Conservation (phyloP, 2,888 invertebrate species). For the Drosophila cognata region DNA sequence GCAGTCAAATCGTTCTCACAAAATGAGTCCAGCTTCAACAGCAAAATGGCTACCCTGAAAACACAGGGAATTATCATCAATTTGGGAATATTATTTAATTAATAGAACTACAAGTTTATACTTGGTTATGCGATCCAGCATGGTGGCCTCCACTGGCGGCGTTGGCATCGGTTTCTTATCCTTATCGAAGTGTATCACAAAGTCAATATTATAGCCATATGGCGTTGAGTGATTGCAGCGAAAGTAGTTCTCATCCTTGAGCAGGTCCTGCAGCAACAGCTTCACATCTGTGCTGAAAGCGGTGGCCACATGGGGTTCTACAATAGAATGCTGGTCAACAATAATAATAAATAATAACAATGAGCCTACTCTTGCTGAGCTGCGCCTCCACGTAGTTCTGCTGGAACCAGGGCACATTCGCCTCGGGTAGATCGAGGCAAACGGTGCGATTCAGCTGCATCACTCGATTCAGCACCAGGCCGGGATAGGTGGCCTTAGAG, state of each 20-base stretch:
- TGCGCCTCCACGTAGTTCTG: constrained; percentile 87
- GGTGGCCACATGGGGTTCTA: constrained; percentile 59
- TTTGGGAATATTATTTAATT: neutral
- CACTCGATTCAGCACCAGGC: constrained; percentile 86
- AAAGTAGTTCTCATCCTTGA: constrained; percentile 78
- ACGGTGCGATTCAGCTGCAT: constrained; percentile 88
- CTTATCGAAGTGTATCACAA: constrained; percentile 84
- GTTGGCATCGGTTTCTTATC: constrained; percentile 73
- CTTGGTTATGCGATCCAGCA: constrained; percentile 84
- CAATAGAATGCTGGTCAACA: constrained; percentile 2
- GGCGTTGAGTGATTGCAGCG: constrained; percentile 84
- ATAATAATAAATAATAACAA: neutral
- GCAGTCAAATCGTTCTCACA: constrained; percentile 85
- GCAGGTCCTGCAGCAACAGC: constrained; percentile 65
- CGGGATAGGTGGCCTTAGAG: constrained; percentile 87
- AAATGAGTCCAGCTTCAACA: constrained; percentile 85
- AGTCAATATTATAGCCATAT: constrained; percentile 85
- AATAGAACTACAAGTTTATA: constrained; percentile 32
- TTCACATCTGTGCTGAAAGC: constrained; percentile 76
- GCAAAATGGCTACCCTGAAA: constrained; percentile 81
- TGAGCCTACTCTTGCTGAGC: constrained; percentile 84
- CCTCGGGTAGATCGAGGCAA: constrained; percentile 88
- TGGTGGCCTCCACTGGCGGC: constrained; percentile 75
- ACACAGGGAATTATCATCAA: neutral
- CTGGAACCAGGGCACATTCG: constrained; percentile 89